phyloP scores from a whole-genome alignment of 2,113 vertebrate genomes.

The Caranx ignobilis region DNA sequence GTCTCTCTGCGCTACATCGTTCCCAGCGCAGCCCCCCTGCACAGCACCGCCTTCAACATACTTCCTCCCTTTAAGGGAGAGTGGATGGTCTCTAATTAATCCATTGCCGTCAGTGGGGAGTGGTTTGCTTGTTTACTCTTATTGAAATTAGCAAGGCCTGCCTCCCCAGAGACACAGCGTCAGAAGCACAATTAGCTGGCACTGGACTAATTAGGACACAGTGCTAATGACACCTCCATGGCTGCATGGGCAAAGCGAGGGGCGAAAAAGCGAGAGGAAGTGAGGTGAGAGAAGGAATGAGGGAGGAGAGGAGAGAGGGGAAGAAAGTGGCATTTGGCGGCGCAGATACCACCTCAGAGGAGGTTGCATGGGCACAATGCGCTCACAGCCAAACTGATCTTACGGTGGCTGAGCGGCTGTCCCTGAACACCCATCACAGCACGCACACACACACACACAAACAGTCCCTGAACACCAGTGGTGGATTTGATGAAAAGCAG shows the following conservation, averaged over 20 bases:
- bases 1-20: background rate
- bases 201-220: conserved; percentile 81
- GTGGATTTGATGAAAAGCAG: conserved; percentile 39
- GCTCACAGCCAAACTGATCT: conserved; percentile 21
- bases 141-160: conserved; percentile 83
- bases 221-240: conserved; percentile 73
- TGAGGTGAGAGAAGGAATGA: background rate
- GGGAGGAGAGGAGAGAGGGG: conserved; percentile 2
- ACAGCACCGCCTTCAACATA: too few relatives aligned
- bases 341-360: background rate
- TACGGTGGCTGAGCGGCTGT: conserved; percentile 28
- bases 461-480: conserved; percentile 16
- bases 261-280: background rate
- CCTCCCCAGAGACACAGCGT: conserved; percentile 76
- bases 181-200: conserved; percentile 81
- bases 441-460: background rate
- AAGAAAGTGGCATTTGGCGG: background rate
- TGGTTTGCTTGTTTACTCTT: conserved; percentile 84
- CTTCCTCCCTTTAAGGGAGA: background rate
- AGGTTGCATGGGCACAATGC: conserved; percentile 10
- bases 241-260: conserved; percentile 37
- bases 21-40: background rate
- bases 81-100: conserved; percentile 81
- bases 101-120: conserved; percentile 74
- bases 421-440: background rate